Evolutionary conservation across 2,797 vertebrate genomes (phyloP).

Genomic region (Lagorchestes hirsutus): DNA sequence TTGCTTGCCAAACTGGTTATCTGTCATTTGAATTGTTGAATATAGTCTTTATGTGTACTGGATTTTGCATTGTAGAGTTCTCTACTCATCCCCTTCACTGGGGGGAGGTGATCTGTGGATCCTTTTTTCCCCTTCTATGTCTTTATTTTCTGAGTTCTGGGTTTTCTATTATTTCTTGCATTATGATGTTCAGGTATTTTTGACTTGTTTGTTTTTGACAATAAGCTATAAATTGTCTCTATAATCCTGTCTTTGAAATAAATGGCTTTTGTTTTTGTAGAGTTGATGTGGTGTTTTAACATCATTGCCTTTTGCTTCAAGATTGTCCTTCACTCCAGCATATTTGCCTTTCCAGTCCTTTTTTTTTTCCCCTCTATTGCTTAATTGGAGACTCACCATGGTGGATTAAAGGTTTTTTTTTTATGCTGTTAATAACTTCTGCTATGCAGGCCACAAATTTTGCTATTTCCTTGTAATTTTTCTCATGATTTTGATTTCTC

Average conservation of each 20-base stretch:
- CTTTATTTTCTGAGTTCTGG: neutral
- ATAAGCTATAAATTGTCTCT: neutral
- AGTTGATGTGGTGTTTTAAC: too few species aligned
- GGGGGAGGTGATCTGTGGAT: neutral
- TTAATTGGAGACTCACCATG: neutral
- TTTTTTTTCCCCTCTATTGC: neutral
- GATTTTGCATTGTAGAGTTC: neutral
- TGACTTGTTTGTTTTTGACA: neutral
- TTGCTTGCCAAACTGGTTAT: neutral
- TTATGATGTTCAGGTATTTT: neutral
- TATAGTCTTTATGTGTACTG: neutral
- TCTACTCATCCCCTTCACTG: neutral
- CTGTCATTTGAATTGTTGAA: neutral
- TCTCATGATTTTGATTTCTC: neutral
- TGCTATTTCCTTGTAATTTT: neutral
- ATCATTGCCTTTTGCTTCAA: neutral
- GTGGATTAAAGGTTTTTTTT: neutral
- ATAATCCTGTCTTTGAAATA: neutral
- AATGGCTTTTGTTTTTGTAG: neutral
- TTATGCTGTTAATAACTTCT: neutral
- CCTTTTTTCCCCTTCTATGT: neutral
- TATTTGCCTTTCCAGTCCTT: neutral
- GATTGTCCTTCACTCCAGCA: neutral
- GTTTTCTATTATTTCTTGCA: neutral
- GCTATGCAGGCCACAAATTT: neutral